Conservation (phyloP, 1,140 invertebrate genomes). For the Stegodyphus dumicola region DNA sequence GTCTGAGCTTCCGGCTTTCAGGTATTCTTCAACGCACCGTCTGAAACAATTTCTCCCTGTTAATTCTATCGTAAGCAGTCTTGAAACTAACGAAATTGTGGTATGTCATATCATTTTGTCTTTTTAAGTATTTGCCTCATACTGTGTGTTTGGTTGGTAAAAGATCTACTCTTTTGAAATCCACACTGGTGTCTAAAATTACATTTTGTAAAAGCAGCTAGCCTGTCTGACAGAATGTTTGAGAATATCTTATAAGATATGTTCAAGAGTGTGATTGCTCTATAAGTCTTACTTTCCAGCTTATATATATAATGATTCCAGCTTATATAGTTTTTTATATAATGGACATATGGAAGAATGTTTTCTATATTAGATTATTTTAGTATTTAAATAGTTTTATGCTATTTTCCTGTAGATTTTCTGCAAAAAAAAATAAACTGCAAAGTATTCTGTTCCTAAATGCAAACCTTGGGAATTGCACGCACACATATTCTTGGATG, state of each 20-base stretch:
- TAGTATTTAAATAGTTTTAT: too few relatives aligned
- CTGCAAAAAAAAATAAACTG: too few relatives aligned
- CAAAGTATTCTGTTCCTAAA: too few relatives aligned
- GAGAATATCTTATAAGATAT: conserved; percentile 5
- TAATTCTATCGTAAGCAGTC: background rate
- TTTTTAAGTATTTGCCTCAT: background rate
- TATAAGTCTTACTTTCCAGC: background rate
- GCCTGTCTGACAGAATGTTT: background rate
- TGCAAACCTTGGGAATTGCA: too few relatives aligned
- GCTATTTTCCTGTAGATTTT: too few relatives aligned
- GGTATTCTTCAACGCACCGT: background rate
- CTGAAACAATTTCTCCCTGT: background rate
- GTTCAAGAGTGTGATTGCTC: conserved; percentile 1
- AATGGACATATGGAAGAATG: background rate
- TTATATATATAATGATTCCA: too few relatives aligned
- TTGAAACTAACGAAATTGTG: background rate
- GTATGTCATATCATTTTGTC: background rate
- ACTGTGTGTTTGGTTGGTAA: background rate
- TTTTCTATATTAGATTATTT: too few relatives aligned
- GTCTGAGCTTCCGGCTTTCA: too few relatives aligned
- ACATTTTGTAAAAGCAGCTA: background rate
- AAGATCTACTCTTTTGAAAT: background rate
- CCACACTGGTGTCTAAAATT: background rate
- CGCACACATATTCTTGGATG: too few relatives aligned
- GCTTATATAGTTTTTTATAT: background rate